Base-by-base conservation (phyloP, 2,888 invertebrate species). In the Chrysina gloriosa region DNA sequence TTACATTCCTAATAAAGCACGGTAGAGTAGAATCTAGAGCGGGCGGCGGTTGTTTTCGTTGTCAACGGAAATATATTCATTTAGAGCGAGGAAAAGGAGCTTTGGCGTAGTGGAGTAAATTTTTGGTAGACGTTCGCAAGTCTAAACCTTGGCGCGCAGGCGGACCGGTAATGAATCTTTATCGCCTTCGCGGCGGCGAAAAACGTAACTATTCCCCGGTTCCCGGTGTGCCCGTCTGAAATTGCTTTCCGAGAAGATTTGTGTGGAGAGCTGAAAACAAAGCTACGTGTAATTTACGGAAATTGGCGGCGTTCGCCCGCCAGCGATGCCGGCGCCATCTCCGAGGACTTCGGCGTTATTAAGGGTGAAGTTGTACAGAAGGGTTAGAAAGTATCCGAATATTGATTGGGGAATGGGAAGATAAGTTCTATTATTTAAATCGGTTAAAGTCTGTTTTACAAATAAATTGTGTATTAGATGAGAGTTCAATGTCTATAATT, bases 251-350 rank as follows among this genome's bases (percentile, higher is more conserved):
- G 82, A 79, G 81, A 81, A 84, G 84, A 85, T 85, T 85, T 85
- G 84, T 83, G 83, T 80, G 78, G 79, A 78, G 78, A 78, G 79
- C 80, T 78, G 80, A 80, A 85, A 85, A 85, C 84, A 85, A 85
- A 85, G 84, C 84, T 82, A 81, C 82, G 82, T 84, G 83, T 85
- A 84, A 84, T 84, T 85, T 84, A 84, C 81, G 84, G 81, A 84
- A 85, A 85, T 84, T 82, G 83, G 82, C 81, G 81, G 82, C 81
- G 81, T 42, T 42, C 58, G 27, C 42, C 42, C 45, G 27, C 23
- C 39, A 39, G 31, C 52, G 50, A 45, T 45, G 19, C 45, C 9
- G 19, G 19, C 45, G 45, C 45, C 45, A 45, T 45, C 45, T 45
- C 45, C 16, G 6, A 21, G 19, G 45, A 21, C 19, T 45, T 21